Evolutionary conservation across 1,140 invertebrate genomes (phyloP).

Genomic region (Caenorhabditis elegans): DNA sequence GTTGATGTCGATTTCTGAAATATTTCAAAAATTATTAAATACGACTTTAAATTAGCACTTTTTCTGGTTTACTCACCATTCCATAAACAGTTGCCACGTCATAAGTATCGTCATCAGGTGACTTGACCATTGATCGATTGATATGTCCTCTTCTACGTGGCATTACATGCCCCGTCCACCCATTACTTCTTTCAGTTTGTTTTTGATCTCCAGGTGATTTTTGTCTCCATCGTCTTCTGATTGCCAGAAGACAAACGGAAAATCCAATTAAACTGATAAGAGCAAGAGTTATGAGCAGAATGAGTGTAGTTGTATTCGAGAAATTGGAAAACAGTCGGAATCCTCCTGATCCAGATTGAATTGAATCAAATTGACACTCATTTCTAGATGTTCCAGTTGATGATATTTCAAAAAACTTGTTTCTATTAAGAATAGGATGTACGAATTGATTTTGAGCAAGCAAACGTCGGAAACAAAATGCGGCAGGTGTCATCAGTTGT

Average conservation of each 20-base stretch:
- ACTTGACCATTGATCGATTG: background rate
- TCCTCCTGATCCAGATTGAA: too few species aligned
- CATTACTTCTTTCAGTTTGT: background rate
- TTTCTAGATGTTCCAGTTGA: background rate
- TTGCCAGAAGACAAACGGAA: background rate
- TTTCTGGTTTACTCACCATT: conserved; percentile 6
- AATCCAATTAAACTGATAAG: background rate
- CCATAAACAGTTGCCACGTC: background rate
- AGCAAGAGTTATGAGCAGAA: background rate
- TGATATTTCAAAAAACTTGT: background rate
- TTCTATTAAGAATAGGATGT: background rate
- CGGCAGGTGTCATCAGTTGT: background rate
- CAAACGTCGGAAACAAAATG: background rate
- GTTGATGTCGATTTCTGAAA: conserved; percentile 7
- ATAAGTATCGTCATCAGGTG: background rate
- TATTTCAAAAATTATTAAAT: background rate
- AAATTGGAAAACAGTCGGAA: background rate
- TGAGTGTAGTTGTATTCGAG: background rate
- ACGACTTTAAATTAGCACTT: background rate
- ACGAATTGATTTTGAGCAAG: background rate
- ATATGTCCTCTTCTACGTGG: background rate
- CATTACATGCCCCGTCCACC: background rate
- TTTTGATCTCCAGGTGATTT: background rate
- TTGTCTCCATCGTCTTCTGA: background rate
- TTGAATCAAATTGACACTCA: background rate